These are phyloP conservation scores for Intellagama lesueurii DNA, from an alignment of 2,797 vertebrate species.

Conservation along the genomic window DNA sequence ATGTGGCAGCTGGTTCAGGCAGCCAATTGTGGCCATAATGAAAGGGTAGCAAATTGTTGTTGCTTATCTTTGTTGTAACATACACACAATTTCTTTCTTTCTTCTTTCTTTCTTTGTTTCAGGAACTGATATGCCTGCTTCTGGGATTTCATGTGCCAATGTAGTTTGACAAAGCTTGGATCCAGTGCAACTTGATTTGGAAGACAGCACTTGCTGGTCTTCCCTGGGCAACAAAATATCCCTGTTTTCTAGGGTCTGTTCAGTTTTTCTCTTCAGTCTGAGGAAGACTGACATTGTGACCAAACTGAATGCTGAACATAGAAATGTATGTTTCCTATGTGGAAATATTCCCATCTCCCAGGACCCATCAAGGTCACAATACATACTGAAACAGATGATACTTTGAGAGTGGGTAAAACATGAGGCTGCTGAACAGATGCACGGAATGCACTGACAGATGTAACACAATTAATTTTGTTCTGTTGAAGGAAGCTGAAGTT, in stretches of 20 bases:
- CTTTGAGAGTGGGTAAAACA: not conserved
- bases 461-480: not conserved
- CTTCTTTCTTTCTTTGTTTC: not conserved
- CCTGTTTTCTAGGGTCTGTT: not conserved
- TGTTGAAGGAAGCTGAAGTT: too few species aligned
- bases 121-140: not conserved
- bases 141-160: not conserved
- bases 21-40: not conserved
- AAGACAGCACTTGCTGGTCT: not conserved
- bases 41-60: not conserved
- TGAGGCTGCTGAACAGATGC: not conserved
- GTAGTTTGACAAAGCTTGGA: not conserved
- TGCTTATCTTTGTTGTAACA: too few species aligned
- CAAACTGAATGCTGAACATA: not conserved
- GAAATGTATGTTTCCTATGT: not conserved
- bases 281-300: not conserved
- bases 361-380: not conserved
- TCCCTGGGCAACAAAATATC: not conserved
- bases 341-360: not conserved
- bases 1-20: not conserved
- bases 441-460: not conserved
- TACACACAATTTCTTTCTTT: not conserved
- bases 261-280: not conserved
- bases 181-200: not conserved
- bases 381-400: not conserved